Evolutionary conservation across 2,797 vertebrate genomes (phyloP).

Genomic region (Percopsis omiscomaycus): DNA sequence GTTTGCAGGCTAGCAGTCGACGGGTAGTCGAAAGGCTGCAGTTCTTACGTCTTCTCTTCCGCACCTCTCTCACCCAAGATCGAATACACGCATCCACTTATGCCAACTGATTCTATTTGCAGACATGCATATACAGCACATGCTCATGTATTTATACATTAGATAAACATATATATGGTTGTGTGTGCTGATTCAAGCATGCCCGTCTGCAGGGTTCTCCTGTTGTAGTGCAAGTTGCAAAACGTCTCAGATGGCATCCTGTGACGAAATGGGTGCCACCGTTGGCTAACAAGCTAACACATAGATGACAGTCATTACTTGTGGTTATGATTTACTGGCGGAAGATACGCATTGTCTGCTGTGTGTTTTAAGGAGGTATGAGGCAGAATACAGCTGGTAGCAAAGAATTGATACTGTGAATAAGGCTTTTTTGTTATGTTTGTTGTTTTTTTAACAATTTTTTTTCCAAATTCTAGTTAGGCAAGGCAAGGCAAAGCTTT

Average conservation of each 20-base stretch:
- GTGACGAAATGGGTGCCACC: conserved; percentile 33
- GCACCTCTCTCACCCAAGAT: no score
- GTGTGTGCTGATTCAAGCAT: not conserved
- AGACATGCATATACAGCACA: not conserved
- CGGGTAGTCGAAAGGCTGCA: conserved; percentile 60
- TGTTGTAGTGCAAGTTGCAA: conserved; percentile 18
- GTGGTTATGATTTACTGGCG: conserved; percentile 20
- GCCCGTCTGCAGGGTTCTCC: not conserved
- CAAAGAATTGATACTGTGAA: not conserved
- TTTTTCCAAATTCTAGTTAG: no score
- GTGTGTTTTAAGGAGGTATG: not conserved
- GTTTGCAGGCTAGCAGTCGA: conserved; percentile 39
- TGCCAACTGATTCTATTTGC: not conserved
- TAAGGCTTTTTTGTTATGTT: not conserved
- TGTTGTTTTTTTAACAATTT: no score
- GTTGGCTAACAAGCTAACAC: not conserved
- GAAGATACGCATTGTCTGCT: not conserved
- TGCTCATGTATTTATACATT: not conserved
- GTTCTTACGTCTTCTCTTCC: not conserved
- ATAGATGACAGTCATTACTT: not conserved
- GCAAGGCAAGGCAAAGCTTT: no score
- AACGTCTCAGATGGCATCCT: conserved; percentile 8
- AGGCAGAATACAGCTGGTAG: not conserved
- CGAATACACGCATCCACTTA: not conserved
- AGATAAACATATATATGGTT: not conserved